Evolutionary conservation across 2,113 vertebrate genomes (phyloP).

Genomic region (Xerus inauris): DNA sequence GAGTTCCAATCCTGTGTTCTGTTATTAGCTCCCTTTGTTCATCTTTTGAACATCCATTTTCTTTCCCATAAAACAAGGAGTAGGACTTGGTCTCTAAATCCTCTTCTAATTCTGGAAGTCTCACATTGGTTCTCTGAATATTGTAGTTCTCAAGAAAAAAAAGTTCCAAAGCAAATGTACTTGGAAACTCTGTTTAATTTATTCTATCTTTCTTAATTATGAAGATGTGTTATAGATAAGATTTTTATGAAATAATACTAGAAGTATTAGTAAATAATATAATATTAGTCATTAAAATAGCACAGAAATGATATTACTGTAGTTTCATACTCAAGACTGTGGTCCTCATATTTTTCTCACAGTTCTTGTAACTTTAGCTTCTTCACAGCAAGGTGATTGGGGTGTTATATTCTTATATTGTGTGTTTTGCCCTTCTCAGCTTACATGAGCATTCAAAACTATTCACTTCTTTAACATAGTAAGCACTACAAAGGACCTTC

Average conservation of each 20-base stretch:
- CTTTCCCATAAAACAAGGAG: neutral
- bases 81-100: neutral
- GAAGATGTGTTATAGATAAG: neutral
- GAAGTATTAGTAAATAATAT: neutral
- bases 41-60: neutral
- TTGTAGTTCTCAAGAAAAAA: neutral
- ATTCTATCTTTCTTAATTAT: neutral
- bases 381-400: neutral
- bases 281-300: neutral
- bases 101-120: neutral
- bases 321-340: neutral
- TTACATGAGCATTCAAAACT: neutral
- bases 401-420: neutral
- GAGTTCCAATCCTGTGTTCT: neutral
- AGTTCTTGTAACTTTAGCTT: neutral
- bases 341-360: neutral
- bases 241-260: neutral
- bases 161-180: neutral
- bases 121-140: conserved; percentile 8
- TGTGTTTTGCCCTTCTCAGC: neutral
- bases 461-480: neutral
- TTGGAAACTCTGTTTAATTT: neutral
- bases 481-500: neutral
- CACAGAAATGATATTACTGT: neutral
- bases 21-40: neutral